Evolutionary conservation across 2,797 vertebrate species (phyloP), one percentile per base, ranked within the genome.

Genomic region (Scyliorhinus canicula): DNA sequence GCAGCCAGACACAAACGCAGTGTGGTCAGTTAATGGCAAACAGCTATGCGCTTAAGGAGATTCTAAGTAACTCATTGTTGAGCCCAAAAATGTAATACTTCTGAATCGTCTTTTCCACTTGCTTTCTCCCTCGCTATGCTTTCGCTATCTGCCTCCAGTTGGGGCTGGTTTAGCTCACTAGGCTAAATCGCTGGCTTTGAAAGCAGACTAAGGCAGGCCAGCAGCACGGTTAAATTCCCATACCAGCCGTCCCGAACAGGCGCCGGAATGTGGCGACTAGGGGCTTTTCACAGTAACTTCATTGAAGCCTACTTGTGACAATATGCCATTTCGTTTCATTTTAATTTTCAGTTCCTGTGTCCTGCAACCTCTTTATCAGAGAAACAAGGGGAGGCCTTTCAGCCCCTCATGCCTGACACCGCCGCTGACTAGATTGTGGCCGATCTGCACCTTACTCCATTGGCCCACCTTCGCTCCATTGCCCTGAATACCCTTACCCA

Each of bases 21-120:
- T 57, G 85, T n/a, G 52, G 85, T 57, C 50, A 57, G 85, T 88
- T 88, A 88, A 88, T 88, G 85, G 52, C 52, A 88, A 57, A 57
- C 85, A 57, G 85, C 85, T 31, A 35, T 57, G 31, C 14, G 79
- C 40, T 82, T 82, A 19, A 52, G 31, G 85, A 88, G 52, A 57
- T n/a, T 88, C 28, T 35, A 88, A 88, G 28, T 88, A 57, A 88
- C 52, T 88, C 85, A 52, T 88, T 55, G 52, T 88, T 88, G 19
- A 88, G 12, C 28, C n/a, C 85, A 57, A 57, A 31, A 31, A 74
- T 28, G 84, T 50, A 52, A 57, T 55, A 31, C 50, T 55, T 55
- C 84, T 86, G 3, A 50, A 85, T 50, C 82, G 55, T 52, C 40
- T 47, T 82, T 47, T 19, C 44, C 5, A 2, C 11, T 82, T 82